These are phyloP conservation scores for Drosophila aldrichi DNA, from an alignment of 2,888 invertebrate species.

Conservation along the genomic window DNA sequence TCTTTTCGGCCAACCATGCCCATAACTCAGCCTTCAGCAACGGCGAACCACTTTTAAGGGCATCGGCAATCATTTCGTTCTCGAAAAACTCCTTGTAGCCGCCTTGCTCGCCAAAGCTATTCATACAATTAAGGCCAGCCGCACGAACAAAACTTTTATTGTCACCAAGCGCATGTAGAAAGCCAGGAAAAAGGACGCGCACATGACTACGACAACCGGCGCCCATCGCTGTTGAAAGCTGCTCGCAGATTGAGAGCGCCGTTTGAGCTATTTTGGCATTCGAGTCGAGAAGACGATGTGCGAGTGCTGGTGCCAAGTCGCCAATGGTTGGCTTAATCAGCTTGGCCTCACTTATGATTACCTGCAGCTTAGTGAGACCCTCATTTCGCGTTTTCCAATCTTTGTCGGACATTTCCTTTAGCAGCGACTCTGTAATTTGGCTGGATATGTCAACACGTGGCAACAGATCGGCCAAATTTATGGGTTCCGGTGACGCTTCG, in stretches of 20 bases:
- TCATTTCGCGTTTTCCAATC: slow-evolving; percentile 93
- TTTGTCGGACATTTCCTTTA: slow-evolving; percentile 93
- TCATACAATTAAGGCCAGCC: slow-evolving; percentile 93
- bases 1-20: slow-evolving; percentile 93
- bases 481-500: slow-evolving; percentile 81
- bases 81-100: slow-evolving; percentile 94
- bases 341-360: slow-evolving; percentile 88
- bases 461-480: slow-evolving; percentile 89
- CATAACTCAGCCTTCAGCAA: slow-evolving; percentile 92
- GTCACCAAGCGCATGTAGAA: slow-evolving; percentile 92
- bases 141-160: slow-evolving; percentile 92
- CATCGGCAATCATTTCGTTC: slow-evolving; percentile 94
- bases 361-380: slow-evolving; percentile 85
- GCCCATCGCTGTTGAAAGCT: slow-evolving; percentile 93
- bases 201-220: slow-evolving; percentile 92
- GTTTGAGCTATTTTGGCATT: slow-evolving; percentile 96
- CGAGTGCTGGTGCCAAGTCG: slow-evolving; percentile 92
- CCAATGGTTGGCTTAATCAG: slow-evolving; percentile 94
- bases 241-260: slow-evolving; percentile 93
- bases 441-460: slow-evolving; percentile 93
- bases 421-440: slow-evolving; percentile 92
- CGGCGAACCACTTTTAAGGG: slow-evolving; percentile 94
- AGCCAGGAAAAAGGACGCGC: slow-evolving; percentile 92
- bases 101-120: slow-evolving; percentile 93
- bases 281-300: slow-evolving; percentile 92